Evolutionary conservation across 1,140 invertebrate species (phyloP), one percentile per base, ranked within the genome.

Genomic region (Periplaneta americana): DNA sequence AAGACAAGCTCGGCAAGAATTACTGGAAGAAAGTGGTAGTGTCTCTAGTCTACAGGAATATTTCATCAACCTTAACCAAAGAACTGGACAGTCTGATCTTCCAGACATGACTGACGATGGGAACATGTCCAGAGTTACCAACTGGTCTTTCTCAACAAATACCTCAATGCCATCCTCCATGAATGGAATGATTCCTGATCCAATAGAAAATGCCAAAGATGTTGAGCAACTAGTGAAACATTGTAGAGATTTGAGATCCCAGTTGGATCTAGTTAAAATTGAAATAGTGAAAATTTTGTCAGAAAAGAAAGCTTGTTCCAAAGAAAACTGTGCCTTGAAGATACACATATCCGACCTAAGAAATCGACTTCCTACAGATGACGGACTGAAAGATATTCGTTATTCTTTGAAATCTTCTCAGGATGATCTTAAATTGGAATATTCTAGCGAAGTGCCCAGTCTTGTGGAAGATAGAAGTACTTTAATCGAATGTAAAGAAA

Each of bases 231-330:
- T 84, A 34, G 83, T 84, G 77, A 83, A 83, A 80, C 84, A 85
- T 74, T 85, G 85, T 79, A 82, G 83, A 75, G 83, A 84, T 32
- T 75, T 86, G 34, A 82, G 85, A 78, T 82, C 66, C 10, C 80
- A 85, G 66, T 81, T 86, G 37, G 84, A 85, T 37, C 76, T 81
- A 48, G 85, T 87, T 13, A 84, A 85, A 80, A 77, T 83, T 74
- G 85, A 87, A 81, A 86, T 87, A 28, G 76, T 86, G 28, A 85
- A 86, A 81, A 85, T 87, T 28, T 74, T 87, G 13, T 84, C 83
- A 10, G 86, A 88, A 66, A 87, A 87, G 83, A 84, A 84, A 82
- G 83, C 84, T 18, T 85, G 86, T 48, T 81, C 83, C 22, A 84
- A 85, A 82, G 86, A 87, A 79, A 86, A 86, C 31, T 82, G 76